These are phyloP conservation scores for Mobula birostris DNA, from an alignment of 2,113 vertebrate genomes.

Conservation along the genomic window DNA sequence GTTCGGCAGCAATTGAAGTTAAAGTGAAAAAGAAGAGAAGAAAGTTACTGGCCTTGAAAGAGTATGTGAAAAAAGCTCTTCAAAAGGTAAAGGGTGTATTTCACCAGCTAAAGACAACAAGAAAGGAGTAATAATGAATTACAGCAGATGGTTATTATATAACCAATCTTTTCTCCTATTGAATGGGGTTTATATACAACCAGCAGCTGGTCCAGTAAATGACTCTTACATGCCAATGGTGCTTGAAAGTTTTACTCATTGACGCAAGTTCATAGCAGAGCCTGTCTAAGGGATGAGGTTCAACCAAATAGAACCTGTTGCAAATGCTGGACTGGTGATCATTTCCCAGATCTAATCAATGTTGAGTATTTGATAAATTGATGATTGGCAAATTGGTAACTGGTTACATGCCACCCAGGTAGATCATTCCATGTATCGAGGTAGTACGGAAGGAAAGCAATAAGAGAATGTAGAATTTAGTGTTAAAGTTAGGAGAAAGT, in stretches of 20 bases:
- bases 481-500: too few species aligned
- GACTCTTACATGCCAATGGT: neutral
- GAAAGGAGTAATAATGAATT: neutral
- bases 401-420: too few species aligned
- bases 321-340: neutral
- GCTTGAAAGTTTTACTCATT: neutral
- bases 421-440: too few species aligned
- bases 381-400: too few species aligned
- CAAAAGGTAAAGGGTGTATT: neutral
- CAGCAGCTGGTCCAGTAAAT: neutral
- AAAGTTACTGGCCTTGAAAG: too few species aligned
- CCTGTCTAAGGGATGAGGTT: neutral
- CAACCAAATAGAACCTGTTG: neutral
- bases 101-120: neutral
- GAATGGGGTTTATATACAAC: neutral
- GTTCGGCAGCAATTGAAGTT: too few species aligned
- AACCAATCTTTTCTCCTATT: neutral
- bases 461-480: too few species aligned
- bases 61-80: neutral
- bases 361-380: neutral
- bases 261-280: neutral
- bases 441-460: too few species aligned
- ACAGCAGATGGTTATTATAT: neutral
- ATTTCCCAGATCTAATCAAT: neutral
- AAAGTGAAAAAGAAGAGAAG: too few species aligned